These are phyloP conservation scores for Platycercus adscitus DNA, from an alignment of 2,113 vertebrate genomes.

Conservation along the genomic window DNA sequence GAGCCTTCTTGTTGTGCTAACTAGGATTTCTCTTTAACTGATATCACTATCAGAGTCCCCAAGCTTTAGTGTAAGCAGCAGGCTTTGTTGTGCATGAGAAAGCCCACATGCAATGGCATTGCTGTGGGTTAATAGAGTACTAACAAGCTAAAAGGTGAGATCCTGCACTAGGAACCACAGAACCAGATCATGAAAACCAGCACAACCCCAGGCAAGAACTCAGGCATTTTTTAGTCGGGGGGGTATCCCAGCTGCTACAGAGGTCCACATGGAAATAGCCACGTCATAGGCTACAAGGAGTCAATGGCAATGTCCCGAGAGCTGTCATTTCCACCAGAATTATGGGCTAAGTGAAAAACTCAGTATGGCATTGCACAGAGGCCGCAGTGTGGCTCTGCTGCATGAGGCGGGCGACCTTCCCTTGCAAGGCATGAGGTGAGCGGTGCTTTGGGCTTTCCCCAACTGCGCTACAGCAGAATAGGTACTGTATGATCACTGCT, in stretches of 20 bases:
- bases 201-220: background rate
- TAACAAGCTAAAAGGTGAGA: background rate
- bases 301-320: background rate
- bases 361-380: accelerated
- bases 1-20: slow-evolving; percentile 35
- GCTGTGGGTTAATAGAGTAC: background rate
- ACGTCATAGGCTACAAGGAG: accelerated
- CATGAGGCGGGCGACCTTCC: background rate
- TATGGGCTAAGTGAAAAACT: background rate
- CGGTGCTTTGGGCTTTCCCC: background rate
- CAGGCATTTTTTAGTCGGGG: background rate
- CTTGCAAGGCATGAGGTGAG: accelerated
- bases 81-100: slow-evolving; percentile 2
- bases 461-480: accelerated
- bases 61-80: background rate
- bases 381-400: background rate
- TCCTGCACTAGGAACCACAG: background rate
- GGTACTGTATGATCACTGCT: background rate
- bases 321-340: background rate
- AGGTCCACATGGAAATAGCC: background rate
- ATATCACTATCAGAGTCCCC: background rate
- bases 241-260: background rate
- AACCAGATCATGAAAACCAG: background rate
- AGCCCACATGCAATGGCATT: background rate
- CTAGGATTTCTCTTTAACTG: background rate